These are phyloP conservation scores for Dioctria linearis DNA, from an alignment of 2,888 invertebrate species.

Conservation along the genomic window DNA sequence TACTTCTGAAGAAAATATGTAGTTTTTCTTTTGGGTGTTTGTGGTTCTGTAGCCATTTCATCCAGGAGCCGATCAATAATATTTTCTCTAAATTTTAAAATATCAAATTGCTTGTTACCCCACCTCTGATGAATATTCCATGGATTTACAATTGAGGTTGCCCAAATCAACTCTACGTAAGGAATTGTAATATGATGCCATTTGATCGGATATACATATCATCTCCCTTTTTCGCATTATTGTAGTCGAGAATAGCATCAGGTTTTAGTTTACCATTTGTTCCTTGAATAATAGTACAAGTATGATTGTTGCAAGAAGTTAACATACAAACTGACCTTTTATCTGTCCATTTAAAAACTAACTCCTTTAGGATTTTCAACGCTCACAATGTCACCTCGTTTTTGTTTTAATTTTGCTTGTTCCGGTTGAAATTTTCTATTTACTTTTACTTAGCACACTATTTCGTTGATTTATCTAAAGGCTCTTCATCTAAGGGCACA, in stretches of 20 bases:
- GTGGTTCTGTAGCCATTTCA: background rate
- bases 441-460: constrained; percentile 61
- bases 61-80: constrained; percentile 46
- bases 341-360: constrained; percentile 61
- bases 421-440: constrained; percentile 61
- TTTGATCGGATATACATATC: constrained; percentile 56
- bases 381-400: constrained; percentile 61
- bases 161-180: constrained; percentile 56
- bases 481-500: constrained; percentile 59
- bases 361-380: constrained; percentile 62
- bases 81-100: constrained; percentile 56
- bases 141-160: constrained; percentile 29
- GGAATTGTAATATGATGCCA: constrained; percentile 56
- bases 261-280: constrained; percentile 55
- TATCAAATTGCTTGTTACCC: constrained; percentile 55
- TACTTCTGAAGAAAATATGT: too few relatives aligned
- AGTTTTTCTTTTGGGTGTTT: too few relatives aligned
- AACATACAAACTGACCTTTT: constrained; percentile 58
- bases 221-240: constrained; percentile 52
- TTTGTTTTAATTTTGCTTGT: constrained; percentile 59
- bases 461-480: constrained; percentile 13
- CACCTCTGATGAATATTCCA: constrained; percentile 57
- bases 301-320: constrained; percentile 54
- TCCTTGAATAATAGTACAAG: constrained; percentile 52
- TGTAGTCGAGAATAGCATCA: background rate